Percentiles rank a stretch among this genome's conserved stretches.
Evolutionary conservation across 2,113 vertebrate genomes (phyloP).

Genomic region (Peromyscus californicus): DNA sequence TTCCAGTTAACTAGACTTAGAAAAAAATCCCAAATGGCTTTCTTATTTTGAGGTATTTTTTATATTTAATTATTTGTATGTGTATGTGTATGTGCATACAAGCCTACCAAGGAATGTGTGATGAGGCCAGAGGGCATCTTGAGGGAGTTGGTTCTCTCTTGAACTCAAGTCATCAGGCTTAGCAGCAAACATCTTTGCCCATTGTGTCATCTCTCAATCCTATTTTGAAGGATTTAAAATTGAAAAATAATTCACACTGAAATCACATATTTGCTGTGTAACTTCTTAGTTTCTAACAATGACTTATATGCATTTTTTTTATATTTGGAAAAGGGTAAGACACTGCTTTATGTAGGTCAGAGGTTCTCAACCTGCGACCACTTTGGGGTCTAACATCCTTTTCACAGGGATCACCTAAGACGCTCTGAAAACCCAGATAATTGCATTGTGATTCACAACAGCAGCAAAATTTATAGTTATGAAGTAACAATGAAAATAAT

Average conservation of each 20-base stretch:
- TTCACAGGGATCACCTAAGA: not conserved
- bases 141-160: too few relatives aligned
- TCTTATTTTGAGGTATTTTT: not conserved
- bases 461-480: not conserved
- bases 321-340: not conserved
- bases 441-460: not conserved
- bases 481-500: not conserved
- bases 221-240: conserved; percentile 12
- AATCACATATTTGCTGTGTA: not conserved
- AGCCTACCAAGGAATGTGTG: not conserved
- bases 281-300: not conserved
- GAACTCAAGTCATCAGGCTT: not conserved
- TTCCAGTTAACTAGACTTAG: not conserved
- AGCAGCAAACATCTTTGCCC: too few relatives aligned
- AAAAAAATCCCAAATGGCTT: not conserved
- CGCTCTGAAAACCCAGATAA: not conserved
- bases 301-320: not conserved
- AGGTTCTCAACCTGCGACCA: not conserved
- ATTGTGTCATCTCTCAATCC: not conserved
- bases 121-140: not conserved
- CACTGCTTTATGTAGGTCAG: not conserved
- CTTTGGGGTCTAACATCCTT: not conserved
- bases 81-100: not conserved
- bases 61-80: not conserved
- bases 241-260: not conserved